These are phyloP conservation scores for Chaetodon trifasciatus DNA, from an alignment of 2,797 vertebrate genomes.

Conservation along the genomic window DNA sequence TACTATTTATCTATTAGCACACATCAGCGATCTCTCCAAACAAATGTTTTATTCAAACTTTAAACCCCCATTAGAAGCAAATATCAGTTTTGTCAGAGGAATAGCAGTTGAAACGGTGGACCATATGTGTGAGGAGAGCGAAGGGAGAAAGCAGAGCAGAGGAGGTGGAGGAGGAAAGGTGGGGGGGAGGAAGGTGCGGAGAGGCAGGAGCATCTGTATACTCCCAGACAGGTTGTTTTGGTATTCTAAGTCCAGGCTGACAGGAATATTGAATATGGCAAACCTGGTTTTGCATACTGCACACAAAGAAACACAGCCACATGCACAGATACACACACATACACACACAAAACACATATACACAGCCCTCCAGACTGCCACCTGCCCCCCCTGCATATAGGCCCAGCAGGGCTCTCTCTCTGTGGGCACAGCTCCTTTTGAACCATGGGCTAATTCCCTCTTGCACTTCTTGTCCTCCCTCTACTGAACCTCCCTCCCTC, in stretches of 20 bases:
- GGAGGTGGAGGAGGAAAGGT: slow-evolving; percentile 40
- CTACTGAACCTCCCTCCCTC: slow-evolving; percentile 32
- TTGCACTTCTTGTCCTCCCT: slow-evolving; percentile 59
- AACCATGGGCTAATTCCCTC: slow-evolving; percentile 73
- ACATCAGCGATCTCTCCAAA: slow-evolving; percentile 42
- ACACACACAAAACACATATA: slow-evolving; percentile 38
- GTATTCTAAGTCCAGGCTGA: slow-evolving; percentile 76
- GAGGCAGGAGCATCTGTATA: slow-evolving; percentile 73
- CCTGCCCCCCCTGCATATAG: slow-evolving; percentile 57
- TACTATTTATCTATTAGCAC: slow-evolving; percentile 59
- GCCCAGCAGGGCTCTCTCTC: slow-evolving; percentile 76
- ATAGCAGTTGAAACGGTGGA: slow-evolving; percentile 51
- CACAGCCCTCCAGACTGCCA: slow-evolving; percentile 75
- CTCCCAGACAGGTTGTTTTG: slow-evolving; percentile 80
- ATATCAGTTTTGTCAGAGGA: slow-evolving; percentile 71
- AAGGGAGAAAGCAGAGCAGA: slow-evolving; percentile 46
- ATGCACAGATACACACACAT: slow-evolving; percentile 28
- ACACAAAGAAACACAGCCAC: slow-evolving; percentile 72
- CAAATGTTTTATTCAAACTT: slow-evolving; percentile 69
- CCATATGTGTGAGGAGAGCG: slow-evolving; percentile 60
- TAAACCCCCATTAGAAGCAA: slow-evolving; percentile 65
- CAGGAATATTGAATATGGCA: slow-evolving; percentile 80
- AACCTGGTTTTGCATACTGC: slow-evolving; percentile 72
- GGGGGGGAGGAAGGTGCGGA: slow-evolving; percentile 51
- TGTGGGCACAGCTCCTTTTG: slow-evolving; percentile 75